phyloP scores from a whole-genome alignment of 2,113 vertebrate species.

The Dissostichus mawsoni region DNA sequence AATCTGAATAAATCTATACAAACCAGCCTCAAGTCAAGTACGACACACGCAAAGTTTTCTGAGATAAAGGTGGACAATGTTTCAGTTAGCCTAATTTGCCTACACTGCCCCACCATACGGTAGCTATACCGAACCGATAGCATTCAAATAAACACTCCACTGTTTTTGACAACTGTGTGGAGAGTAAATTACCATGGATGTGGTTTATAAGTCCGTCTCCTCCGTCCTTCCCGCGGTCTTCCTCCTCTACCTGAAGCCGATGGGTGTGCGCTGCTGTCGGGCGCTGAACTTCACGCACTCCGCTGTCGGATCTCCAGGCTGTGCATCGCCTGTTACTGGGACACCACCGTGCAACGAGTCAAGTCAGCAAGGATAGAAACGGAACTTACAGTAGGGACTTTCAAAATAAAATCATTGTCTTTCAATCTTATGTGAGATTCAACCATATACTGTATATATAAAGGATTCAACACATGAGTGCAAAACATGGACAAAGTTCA shows the following conservation, averaged over 20 bases:
- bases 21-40: not conserved
- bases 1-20: not conserved
- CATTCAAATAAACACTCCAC: not conserved
- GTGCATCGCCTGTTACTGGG: conserved; percentile 43
- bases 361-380: not conserved
- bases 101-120: conserved; percentile 26
- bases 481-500: not conserved
- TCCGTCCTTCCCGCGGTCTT: conserved; percentile 5
- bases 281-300: conserved; percentile 29
- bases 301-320: conserved; percentile 58
- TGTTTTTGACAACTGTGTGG: not conserved
- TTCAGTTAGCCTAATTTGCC: not conserved
- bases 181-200: conserved; percentile 22
- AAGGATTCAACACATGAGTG: not conserved
- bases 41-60: not conserved
- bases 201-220: not conserved
- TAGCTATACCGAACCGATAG: not conserved
- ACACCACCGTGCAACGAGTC: not conserved
- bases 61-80: not conserved
- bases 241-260: conserved; percentile 23
- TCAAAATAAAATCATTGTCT: conserved; percentile 52
- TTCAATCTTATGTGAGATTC: not conserved
- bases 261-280: conserved; percentile 33
- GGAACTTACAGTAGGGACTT: conserved; percentile 19
- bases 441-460: not conserved